Percentiles rank a stretch among this genome's conserved stretches.
These are phyloP conservation scores for Gonatopus flavifemur DNA, from an alignment of 1,140 invertebrate genomes.

Conservation along the genomic window DNA sequence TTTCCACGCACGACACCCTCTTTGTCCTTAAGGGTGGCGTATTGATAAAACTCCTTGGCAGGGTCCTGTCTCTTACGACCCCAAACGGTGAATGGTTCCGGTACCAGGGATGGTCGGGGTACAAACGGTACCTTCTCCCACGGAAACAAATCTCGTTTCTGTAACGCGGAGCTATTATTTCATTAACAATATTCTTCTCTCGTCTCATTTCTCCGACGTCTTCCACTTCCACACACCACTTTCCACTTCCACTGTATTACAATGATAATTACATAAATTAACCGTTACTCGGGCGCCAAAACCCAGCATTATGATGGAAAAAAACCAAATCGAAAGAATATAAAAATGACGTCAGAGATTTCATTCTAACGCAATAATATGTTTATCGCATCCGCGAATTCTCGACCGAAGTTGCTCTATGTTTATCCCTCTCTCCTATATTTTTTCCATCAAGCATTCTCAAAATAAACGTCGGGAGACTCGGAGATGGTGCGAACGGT, in stretches of 20 bases:
- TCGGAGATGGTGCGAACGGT: slow-evolving; percentile 9
- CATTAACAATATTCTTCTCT: slow-evolving; percentile 1
- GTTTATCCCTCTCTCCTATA: not conserved
- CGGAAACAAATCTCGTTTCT: slow-evolving; percentile 72
- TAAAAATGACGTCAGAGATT: no score
- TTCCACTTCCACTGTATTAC: not conserved
- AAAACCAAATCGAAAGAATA: no score
- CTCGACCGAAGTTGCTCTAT: slow-evolving; percentile 5
- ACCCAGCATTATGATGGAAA: no score
- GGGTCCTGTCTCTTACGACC: slow-evolving; percentile 62
- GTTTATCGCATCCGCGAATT: no score
- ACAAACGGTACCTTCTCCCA: slow-evolving; percentile 85
- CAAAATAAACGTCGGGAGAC: no score
- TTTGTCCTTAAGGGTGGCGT: slow-evolving; percentile 48
- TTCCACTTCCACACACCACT: slow-evolving; percentile 49
- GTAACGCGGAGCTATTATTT: slow-evolving; percentile 52
- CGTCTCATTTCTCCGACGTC: slow-evolving; percentile 19
- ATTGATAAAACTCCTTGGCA: slow-evolving; percentile 52
- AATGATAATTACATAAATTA: not conserved
- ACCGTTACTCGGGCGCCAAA: no score
- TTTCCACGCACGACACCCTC: slow-evolving; percentile 47
- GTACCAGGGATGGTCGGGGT: slow-evolving; percentile 76
- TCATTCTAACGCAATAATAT: no score
- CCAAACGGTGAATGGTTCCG: slow-evolving; percentile 79
- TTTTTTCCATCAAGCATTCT: not conserved